Percentiles rank a stretch among this genome's conserved stretches.
Evolutionary conservation across 2,113 vertebrate genomes (phyloP).

Genomic region (Amazona vittata): DNA sequence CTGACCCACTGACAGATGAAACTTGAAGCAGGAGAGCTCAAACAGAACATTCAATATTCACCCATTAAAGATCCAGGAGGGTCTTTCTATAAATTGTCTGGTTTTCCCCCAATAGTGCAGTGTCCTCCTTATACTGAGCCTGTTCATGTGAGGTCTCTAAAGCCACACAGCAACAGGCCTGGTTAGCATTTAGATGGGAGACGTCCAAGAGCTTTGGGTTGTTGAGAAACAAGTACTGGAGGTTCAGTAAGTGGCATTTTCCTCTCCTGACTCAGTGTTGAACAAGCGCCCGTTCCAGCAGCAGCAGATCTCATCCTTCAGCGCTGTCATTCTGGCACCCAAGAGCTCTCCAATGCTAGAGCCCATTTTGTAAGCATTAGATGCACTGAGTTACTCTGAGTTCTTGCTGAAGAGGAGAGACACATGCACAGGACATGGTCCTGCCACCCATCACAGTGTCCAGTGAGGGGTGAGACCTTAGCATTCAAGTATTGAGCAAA

Average conservation of each 20-base stretch:
- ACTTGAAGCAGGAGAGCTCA: neutral
- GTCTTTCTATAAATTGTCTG: neutral
- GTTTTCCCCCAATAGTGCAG: accelerated
- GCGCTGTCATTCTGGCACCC: neutral
- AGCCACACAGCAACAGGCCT: neutral
- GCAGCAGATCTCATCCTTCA: neutral
- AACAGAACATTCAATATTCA: neutral
- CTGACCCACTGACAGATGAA: accelerated
- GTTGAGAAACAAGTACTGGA: constrained; percentile 20
- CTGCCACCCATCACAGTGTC: neutral
- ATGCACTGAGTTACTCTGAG: neutral
- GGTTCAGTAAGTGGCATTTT: constrained; percentile 31
- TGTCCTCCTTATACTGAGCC: neutral
- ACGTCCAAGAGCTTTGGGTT: constrained; percentile 6
- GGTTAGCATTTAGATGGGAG: neutral
- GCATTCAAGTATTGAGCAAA: neutral
- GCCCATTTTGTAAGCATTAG: neutral
- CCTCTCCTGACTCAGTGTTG: constrained; percentile 24
- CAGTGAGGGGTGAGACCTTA: neutral
- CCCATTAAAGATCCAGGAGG: neutral
- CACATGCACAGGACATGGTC: neutral
- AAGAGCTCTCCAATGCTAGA: neutral
- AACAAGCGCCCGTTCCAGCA: neutral
- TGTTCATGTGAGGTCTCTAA: constrained; percentile 16
- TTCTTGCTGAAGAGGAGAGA: neutral